These are phyloP conservation scores for Rhopilema esculentum DNA, from an alignment of 30 jellyfish, hydroid and myxozoan genomes.

Conservation along the genomic window DNA sequence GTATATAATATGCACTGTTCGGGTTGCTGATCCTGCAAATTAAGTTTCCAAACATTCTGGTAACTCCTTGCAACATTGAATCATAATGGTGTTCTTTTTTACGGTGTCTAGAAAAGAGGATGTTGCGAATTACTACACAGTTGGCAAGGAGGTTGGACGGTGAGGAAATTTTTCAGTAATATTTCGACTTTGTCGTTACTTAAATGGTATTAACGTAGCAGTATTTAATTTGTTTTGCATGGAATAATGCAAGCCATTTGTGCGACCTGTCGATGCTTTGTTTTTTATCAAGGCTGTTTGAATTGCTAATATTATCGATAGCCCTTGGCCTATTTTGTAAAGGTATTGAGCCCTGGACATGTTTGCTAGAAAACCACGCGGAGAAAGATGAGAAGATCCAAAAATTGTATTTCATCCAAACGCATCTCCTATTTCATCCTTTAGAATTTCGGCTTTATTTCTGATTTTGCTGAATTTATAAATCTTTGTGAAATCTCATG, in stretches of 20 bases:
- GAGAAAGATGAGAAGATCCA: background rate
- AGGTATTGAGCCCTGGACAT: background rate
- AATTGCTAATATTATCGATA: too few species aligned
- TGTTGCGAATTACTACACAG: conserved; percentile 57
- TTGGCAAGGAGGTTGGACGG: conserved; percentile 75
- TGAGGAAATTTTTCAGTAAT: background rate
- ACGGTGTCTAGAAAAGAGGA: conserved; percentile 74
- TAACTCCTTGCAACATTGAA: background rate
- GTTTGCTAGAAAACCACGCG: background rate
- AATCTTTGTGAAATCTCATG: background rate
- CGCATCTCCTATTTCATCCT: background rate
- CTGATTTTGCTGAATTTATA: background rate
- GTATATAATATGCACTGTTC: background rate
- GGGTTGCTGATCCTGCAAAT: background rate
- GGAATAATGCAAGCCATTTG: background rate
- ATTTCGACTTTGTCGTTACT: background rate
- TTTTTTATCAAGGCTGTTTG: background rate
- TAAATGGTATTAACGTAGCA: background rate
- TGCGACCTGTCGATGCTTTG: background rate
- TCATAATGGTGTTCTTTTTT: conserved; percentile 67
- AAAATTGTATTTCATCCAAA: background rate
- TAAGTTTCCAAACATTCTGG: background rate
- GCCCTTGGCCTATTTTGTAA: background rate
- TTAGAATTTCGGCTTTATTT: background rate
- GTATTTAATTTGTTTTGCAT: background rate